Evolutionary conservation across 2,113 vertebrate species (phyloP), one percentile per base, ranked within the genome.

Genomic region (Ammodramus savannarum): DNA sequence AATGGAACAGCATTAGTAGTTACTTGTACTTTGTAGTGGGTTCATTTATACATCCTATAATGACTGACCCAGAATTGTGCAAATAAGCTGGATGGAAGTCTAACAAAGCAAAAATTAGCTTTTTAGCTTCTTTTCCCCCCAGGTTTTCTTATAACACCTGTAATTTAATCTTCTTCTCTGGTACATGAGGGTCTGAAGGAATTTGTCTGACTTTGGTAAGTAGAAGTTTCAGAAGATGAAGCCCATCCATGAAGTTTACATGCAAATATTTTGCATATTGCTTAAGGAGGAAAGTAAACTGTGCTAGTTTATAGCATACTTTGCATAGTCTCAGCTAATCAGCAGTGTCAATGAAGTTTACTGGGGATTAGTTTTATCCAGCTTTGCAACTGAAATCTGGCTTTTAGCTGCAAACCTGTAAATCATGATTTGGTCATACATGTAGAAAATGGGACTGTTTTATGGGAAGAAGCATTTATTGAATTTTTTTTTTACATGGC

Each of bases 401-500:
- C 18, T 71, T 65, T 71, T 38, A 39, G 14, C 27, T 72, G 31
- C n/a, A 59, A 13, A 34, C 20, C 3, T 16, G 4, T 54, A 67
- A 57, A n/a, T 31, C 3, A 3, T 17, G 13, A 7, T 54, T 8
- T 12, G 44, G 13, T 23, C 12, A 13, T 39, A n/a, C 5, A 12
- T 0, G 0, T 32, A 21, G 29, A 52, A 46, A 57, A 61, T 13
- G 6, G 29, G 38, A 4, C 26, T 8, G 0, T 66, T 66, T 86
- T 73, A 41, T 22, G 32, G n/a, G 58, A 78, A 82, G 62, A 38
- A 52, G 6, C 4, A 13, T 78, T 86, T 41, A 20, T 26, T 46
- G 49, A 11, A 26, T 46, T 43, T 0, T 4, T 58, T 77, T 77
- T 77, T 74, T 77, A 12, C 6, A 7, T 43, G 11, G 10, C 22